phyloP scores from a whole-genome alignment of 2,888 invertebrate genomes.

The Ornithoptera alexandrae region DNA sequence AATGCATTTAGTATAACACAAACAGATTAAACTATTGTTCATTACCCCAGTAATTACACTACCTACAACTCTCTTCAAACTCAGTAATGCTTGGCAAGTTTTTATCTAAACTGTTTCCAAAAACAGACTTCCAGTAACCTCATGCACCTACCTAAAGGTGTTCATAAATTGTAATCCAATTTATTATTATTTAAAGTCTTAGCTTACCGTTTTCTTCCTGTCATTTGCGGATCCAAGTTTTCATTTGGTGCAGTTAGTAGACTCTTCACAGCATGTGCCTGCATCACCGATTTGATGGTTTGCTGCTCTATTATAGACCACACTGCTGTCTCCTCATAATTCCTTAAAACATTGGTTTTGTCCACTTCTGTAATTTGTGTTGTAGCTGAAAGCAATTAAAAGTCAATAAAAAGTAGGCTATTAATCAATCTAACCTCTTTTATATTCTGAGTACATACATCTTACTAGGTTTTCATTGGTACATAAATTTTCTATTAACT shows the following conservation, averaged over 20 bases:
- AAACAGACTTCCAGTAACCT: too few relatives aligned
- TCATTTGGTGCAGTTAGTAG: conserved; percentile 46
- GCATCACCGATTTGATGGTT: conserved; percentile 52
- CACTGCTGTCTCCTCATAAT: conserved; percentile 50
- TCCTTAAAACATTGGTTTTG: conserved; percentile 40
- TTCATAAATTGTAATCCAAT: background rate
- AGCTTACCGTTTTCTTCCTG: conserved; percentile 54
- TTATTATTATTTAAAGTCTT: background rate
- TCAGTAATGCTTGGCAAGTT: too few relatives aligned
- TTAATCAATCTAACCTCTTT: too few relatives aligned
- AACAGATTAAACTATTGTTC: too few relatives aligned
- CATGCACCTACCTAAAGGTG: too few relatives aligned
- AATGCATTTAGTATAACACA: too few relatives aligned
- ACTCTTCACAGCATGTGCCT: conserved; percentile 48
- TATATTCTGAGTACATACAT: too few relatives aligned
- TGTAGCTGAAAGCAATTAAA: conserved; percentile 37
- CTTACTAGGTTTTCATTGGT: too few relatives aligned
- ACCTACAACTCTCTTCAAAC: too few relatives aligned
- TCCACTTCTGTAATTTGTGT: conserved; percentile 41
- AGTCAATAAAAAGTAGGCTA: background rate
- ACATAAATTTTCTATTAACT: too few relatives aligned
- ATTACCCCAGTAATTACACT: too few relatives aligned
- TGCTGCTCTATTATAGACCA: conserved; percentile 54
- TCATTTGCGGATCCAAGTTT: conserved; percentile 45
- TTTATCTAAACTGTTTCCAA: too few relatives aligned